Conservation (phyloP, 37 sponge, comb jelly and placozoan species). For the Hexactinellida sp. region DNA sequence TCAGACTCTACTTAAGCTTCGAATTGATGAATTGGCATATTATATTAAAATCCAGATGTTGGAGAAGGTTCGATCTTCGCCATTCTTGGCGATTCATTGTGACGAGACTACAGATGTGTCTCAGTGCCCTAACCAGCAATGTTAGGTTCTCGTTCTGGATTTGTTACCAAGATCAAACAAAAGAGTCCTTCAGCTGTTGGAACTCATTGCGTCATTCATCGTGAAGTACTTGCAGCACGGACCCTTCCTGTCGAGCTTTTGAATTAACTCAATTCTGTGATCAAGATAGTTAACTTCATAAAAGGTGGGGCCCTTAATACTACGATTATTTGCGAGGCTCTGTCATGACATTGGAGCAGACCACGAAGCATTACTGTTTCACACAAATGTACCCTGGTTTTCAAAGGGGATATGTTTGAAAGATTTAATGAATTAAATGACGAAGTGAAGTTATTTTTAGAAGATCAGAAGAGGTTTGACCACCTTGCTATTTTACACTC, state of each 20-base stretch:
- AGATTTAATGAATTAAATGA: neutral
- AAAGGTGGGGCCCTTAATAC: neutral
- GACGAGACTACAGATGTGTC: neutral
- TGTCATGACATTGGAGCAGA: neutral
- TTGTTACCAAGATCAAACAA: neutral
- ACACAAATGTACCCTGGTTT: neutral
- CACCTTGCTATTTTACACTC: neutral
- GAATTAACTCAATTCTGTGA: neutral
- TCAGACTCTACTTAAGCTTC: slow-evolving; percentile 7
- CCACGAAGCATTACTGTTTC: neutral
- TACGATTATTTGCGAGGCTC: neutral
- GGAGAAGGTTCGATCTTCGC: slow-evolving; percentile 6
- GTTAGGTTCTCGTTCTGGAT: slow-evolving; percentile 7
- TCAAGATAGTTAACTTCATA: slow-evolving; percentile 1
- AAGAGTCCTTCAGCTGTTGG: neutral
- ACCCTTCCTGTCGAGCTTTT: neutral
- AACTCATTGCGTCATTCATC: slow-evolving; percentile 5
- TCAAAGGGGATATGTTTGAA: neutral
- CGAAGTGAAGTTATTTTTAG: neutral
- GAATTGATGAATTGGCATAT: slow-evolving; percentile 4
- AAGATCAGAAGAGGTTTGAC: slow-evolving; percentile 5
- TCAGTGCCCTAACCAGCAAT: neutral
- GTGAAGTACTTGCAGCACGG: neutral
- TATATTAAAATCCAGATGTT: neutral
- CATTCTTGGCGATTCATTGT: slow-evolving; percentile 1